Evolutionary conservation across 1,140 invertebrate species (phyloP), one percentile per base, ranked within the genome.

Genomic region (Drosophila navojoa): DNA sequence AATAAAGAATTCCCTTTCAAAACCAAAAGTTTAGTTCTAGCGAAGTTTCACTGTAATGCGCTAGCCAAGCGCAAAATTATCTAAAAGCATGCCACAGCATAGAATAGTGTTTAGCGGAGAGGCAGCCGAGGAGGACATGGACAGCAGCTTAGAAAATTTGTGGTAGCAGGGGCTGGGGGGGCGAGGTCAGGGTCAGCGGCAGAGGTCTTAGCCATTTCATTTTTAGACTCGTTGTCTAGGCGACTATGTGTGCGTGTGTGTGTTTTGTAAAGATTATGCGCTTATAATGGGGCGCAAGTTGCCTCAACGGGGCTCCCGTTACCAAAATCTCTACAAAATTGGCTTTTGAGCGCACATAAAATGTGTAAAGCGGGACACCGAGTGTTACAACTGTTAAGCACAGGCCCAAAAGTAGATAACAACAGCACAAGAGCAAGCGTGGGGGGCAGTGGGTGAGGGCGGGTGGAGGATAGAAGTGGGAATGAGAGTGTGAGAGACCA

Each of bases 271-370:
- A 87, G 84, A 87, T 87, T 87, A 87, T 87, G 77, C 84, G 84
- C 84, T 87, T 87, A 87, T 89, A 89, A 87, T 87, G 84, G 79
- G 84, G 81, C 84, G 84, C 84, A 74, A 87, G 84, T 89, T 87
- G 66, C 58, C 54, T 53, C 58, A n/a, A 52, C 58, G 62, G 52
- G 59, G 76, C 71, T 38, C 68, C 76, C 78, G 69, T 54, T 75
- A 57, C 22, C 67, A 82, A 87, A 87, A 87, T 87, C 84, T 87
- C 84, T 82, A 89, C 84, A 68, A 87, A 87, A 89, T 87, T 87
- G 84, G 84, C 84, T 87, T 89, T 87, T 89, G 84, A 87, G 84
- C 84, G 85, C 79, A 87, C 79, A 87, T 87, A 87, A 87, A 87
- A 87, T 87, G 82, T 74, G 79, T 77, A 76, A 89, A 77, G 79